Percentiles rank a stretch among this genome's conserved stretches.
These are phyloP conservation scores for Dendronephthya gigantea DNA, from an alignment of 64 coral and sea anemone genomes.

Conservation along the genomic window DNA sequence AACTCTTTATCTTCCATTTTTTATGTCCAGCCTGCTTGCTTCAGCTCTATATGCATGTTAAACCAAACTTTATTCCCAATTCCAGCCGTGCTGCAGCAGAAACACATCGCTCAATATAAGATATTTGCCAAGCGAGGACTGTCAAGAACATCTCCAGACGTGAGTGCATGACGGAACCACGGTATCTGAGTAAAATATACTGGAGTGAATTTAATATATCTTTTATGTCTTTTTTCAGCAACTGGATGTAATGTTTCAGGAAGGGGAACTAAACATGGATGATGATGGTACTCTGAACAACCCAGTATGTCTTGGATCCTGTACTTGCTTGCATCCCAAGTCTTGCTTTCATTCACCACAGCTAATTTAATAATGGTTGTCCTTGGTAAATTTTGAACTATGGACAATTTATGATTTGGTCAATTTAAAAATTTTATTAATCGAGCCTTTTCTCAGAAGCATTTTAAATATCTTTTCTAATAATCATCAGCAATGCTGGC, in stretches of 20 bases:
- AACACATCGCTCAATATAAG: constrained; percentile 73
- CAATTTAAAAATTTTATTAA: too few relatives aligned
- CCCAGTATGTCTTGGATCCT: background rate
- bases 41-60: background rate
- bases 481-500: too few relatives aligned
- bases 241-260: constrained; percentile 62
- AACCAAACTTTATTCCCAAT: background rate
- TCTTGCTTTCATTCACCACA: background rate
- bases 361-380: background rate
- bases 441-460: too few relatives aligned
- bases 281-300: constrained; percentile 40
- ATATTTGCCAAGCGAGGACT: constrained; percentile 69
- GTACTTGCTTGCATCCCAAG: background rate
- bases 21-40: background rate
- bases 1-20: background rate
- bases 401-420: too few relatives aligned
- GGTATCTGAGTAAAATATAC: background rate
- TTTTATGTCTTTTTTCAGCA: constrained; percentile 45
- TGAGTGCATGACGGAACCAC: constrained; percentile 22
- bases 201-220: background rate
- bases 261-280: constrained; percentile 58
- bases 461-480: too few relatives aligned
- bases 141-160: constrained; percentile 75
- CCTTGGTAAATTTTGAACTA: too few relatives aligned
- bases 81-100: constrained; percentile 59